Evolutionary conservation across 2,113 vertebrate species (phyloP), one percentile per base, ranked within the genome.

Genomic region (Scartelaos histophorus): DNA sequence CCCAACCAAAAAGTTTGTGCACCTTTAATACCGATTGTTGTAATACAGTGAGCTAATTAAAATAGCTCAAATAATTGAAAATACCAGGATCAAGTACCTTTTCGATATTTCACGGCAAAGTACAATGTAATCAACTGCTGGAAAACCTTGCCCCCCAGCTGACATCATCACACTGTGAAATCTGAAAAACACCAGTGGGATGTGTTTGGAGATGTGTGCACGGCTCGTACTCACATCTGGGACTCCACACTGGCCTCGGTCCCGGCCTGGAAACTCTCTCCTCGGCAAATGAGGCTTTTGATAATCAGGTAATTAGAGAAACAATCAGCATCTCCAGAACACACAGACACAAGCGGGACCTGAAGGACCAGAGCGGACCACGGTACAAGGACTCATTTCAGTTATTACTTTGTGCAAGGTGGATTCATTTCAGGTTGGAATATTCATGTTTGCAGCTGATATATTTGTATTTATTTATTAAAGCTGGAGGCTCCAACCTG

Each of bases 261-360:
- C 79, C 77, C 70, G 71, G 81, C 66, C 22, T 43, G 74, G 60
- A 82, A 75, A 72, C 68, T 84, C 53, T 75, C 66, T 80, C 67
- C 71, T 77, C 82, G 68, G 67, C 75, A 90, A 82, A 86, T 64
- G 62, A 79, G 76, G 83, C 75, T 76, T 82, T 85, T 85, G 79
- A 86, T 85, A 79, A 87, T 82, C 75, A 74, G 76, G 83, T 89
- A 84, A 88, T 91, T 88, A 87, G 80, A 49, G 47, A 79, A 76
- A 81, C 78, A 73, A 87, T 75, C 76, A 75, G 83, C 75, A 84
- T 72, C 80, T 79, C 71, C 68, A 83, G 67, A 74, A 74, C 77
- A 71, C 75, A 71, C 68, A 80, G 66, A 69, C 73, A 57, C 80
- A 65, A 56, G 57, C 25, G 83, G 79, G 83, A 85, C 77, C 83